Evolutionary conservation across 2,888 invertebrate species (phyloP), one percentile per base, ranked within the genome.

Genomic region (Mythimna vitellina): DNA sequence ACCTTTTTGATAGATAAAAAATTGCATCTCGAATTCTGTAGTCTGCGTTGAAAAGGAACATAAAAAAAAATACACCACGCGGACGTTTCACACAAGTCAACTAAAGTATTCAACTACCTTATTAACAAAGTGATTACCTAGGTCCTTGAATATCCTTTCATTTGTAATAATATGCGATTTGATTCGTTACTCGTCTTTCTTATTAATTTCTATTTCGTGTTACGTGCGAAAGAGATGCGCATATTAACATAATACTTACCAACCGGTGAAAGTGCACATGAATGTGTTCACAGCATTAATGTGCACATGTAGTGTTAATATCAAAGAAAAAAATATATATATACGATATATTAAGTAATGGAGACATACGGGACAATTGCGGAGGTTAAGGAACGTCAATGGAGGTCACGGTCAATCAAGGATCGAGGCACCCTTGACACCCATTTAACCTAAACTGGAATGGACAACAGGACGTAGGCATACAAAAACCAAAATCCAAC

Each of bases 321-420:
- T 85, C 51, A 80, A 74, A 80, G 73, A 77, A 80, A 78, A 80
- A 35, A 76, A 86, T 69, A 86, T 68, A 81, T 73, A 80, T 68
- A 81, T 73, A 80, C 73, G 72, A 81, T 80, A 86, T 86, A 78
- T 78, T 83, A 83, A 69, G 74, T 86, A 85, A 84, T 83, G 80
- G 85, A 88, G 86, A 86, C 83, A 86, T 80, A 85, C 81, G 81
- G 88, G 86, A 86, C 81, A 86, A 84, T 81, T 80, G 87, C 78
- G 83, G 80, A 70, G 91, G 90, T 89, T 89, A 89, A 90, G 88
- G 87, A 90, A 84, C 83, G 72, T 84, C 86, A 91, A 85, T 85
- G 69, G 84, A 81, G 90, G 89, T 91, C 92, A 92, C 76, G 91
- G 91, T 76, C 90, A 86, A 87, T 87, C 84, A 89, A 79, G 82